phyloP scores from a whole-genome alignment of 2,113 vertebrate species.

The Ciconia maguari region DNA sequence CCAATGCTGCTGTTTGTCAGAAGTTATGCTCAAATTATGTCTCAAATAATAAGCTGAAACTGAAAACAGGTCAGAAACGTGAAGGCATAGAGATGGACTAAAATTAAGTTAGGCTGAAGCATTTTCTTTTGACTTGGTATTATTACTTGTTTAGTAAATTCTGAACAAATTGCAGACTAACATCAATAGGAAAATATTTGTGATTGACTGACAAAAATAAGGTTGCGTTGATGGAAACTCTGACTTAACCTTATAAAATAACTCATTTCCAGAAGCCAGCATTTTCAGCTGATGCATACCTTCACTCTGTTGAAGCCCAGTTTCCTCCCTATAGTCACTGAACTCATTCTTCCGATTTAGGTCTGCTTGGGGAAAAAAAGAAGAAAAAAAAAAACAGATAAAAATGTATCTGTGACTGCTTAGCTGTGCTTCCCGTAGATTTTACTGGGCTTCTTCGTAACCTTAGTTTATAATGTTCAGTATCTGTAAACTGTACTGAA shows the following conservation, averaged over 20 bases:
- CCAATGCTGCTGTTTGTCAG: background rate
- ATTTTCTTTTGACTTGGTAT: slow-evolving; percentile 5
- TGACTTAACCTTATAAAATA: slow-evolving; percentile 23
- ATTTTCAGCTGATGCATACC: slow-evolving; percentile 2
- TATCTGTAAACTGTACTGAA: background rate
- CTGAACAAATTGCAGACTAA: background rate
- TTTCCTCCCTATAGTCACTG: background rate
- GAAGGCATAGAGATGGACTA: background rate
- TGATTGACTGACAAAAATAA: slow-evolving; percentile 1
- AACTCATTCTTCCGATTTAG: background rate
- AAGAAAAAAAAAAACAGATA: background rate
- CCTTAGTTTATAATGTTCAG: background rate
- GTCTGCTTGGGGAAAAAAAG: background rate
- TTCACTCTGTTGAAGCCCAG: background rate
- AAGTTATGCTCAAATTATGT: background rate
- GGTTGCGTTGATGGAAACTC: background rate
- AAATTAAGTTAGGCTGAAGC: background rate
- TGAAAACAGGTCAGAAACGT: background rate
- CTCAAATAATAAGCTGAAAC: background rate
- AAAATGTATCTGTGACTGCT: background rate
- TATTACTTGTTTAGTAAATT: slow-evolving; percentile 31
- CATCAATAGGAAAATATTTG: slow-evolving; percentile 49
- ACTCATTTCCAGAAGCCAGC: background rate
- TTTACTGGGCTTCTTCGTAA: background rate
- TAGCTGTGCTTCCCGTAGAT: background rate